phyloP scores from a whole-genome alignment of 2,888 invertebrate species.

The Reticulitermes lucifugus region DNA sequence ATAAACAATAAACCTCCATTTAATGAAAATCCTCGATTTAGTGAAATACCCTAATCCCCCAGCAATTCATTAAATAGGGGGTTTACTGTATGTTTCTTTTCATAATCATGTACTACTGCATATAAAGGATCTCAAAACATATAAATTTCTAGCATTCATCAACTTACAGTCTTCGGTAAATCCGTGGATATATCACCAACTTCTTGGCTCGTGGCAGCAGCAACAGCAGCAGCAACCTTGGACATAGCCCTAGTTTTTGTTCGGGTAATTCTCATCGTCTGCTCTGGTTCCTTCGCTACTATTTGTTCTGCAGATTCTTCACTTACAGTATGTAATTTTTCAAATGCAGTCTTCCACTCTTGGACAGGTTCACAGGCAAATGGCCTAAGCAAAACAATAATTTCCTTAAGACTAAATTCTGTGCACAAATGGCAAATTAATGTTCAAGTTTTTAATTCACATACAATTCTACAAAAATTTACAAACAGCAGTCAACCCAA shows the following conservation, averaged over 20 bases:
- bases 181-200: background rate
- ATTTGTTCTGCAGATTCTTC: constrained; percentile 1
- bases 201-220: background rate
- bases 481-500: no score
- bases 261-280: constrained; percentile 16
- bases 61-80: no score
- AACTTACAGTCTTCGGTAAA: background rate
- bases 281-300: background rate
- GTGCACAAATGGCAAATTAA: no score
- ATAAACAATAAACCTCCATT: no score
- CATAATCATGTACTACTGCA: no score
- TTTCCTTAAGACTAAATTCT: background rate
- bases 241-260: constrained; percentile 16
- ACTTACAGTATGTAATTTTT: constrained; percentile 9
- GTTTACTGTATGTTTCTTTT: no score
- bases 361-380: constrained; percentile 29
- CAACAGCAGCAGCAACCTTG: background rate
- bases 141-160: no score
- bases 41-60: no score
- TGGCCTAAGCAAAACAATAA: constrained; percentile 18
- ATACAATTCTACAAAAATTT: no score
- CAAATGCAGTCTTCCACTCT: constrained; percentile 24
- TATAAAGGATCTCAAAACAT: no score
- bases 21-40: no score
- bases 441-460: no score